Evolutionary conservation across 2,888 invertebrate species (phyloP), one percentile per base, ranked within the genome.

Genomic region (Lepetodrilus schrolli): DNA sequence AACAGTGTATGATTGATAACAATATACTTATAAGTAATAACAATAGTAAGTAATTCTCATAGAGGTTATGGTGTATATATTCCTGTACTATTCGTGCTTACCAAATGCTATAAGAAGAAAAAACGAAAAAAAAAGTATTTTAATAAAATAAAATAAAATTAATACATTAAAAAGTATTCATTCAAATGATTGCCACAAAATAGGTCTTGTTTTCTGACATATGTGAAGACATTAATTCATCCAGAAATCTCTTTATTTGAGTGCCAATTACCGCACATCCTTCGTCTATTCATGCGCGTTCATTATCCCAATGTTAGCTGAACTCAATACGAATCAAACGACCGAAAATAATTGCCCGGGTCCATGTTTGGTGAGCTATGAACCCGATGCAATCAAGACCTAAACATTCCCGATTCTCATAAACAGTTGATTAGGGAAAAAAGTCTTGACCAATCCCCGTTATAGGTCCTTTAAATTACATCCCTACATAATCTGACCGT

Each of bases 291-390:
- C 58, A 58, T 58, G n/a, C 34, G 34, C 34, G 26, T 30, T 30
- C 58, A 58, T 58, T 58, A 58, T 58, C 20, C 58, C 58, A 58
- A 58, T 58, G 26, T 58, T 58, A 34, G 58, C 30, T 34, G 58
- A 17, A 30, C 58, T 23, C 58, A 30, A 58, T 34, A 58, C 30
- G 30, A 58, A 58, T 58, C 30, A 17, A 58, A 58, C 58, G 58
- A 58, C 26, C 58, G 58, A 58, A 43, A 58, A 58, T 58, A 58
- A 58, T 58, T 58, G 58, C 58, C n/a, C 34, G 58, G 58, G 58
- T 58, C 30, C 58, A 58, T 30, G 58, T 58, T 58, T 23, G 58
- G 58, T 30, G 17, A 30, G 58, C 26, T 58, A 30, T 30, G 58
- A 58, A 58, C 58, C 30, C 13, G 17, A 30, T 17, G 30, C 58